phyloP scores from a whole-genome alignment of 2,113 vertebrate genomes.

The Neotragus pygmaeus region DNA sequence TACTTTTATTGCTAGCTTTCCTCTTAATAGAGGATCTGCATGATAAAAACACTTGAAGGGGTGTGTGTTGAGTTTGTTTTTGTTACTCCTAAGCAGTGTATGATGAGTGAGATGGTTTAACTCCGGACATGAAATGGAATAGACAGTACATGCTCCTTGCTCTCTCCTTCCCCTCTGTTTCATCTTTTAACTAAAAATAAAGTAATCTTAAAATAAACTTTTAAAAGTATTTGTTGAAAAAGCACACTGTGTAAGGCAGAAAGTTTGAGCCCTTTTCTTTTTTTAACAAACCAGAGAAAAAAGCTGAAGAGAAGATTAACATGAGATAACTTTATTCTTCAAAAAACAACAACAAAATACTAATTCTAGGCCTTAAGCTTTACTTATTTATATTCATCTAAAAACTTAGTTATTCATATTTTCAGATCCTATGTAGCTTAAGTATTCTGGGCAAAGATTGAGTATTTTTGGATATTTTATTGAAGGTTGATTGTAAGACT shows the following conservation, averaged over 20 bases:
- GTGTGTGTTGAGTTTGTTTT: not conserved
- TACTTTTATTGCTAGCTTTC: not conserved
- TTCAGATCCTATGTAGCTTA: not conserved
- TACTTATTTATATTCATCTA: not conserved
- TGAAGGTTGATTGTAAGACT: not conserved
- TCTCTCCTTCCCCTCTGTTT: not conserved
- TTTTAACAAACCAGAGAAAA: not conserved
- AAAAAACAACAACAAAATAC: not conserved
- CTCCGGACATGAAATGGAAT: not conserved
- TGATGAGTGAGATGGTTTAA: not conserved
- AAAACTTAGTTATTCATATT: not conserved
- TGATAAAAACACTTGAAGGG: not conserved
- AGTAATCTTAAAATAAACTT: not conserved
- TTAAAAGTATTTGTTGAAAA: not conserved
- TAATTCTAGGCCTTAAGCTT: not conserved
- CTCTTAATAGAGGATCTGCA: slow-evolving; percentile 1
- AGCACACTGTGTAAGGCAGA: not conserved
- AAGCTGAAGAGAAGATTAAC: not conserved
- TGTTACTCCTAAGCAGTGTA: not conserved
- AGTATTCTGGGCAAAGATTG: not conserved
- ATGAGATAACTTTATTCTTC: not conserved
- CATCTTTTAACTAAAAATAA: not conserved
- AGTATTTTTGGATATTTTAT: not conserved
- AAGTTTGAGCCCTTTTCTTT: not conserved
- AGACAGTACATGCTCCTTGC: not conserved